Base-by-base conservation (phyloP, 35 echinoderm and acorn worm genomes). In the Holothuria glaberrima region DNA sequence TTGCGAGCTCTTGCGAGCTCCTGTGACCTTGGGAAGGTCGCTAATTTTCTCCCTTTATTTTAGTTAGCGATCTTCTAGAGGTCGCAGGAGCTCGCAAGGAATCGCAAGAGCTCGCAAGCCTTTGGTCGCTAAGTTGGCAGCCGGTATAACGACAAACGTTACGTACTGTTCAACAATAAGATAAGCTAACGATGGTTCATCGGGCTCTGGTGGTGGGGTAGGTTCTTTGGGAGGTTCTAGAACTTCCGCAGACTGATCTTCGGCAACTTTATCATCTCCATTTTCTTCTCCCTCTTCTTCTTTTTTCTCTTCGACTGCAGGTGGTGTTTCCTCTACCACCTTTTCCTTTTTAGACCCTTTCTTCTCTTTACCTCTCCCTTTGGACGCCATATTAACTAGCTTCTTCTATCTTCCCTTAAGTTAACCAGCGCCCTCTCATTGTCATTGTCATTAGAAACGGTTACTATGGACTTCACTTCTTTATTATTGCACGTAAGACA, bases 271-370 rank as follows among this genome's bases (percentile, higher is more conserved):
- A 16, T 92, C 90, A 30, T 98, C 96, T 58, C 29, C 58, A 81
- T 91, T 92, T 41, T 94, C 97, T 64, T 93, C 91, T n/a, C 48
- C 22, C 28, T 90, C 78, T 18, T 93, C 83, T 57, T 93, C 91
- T 60, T 95, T 93, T 54, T 94, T 94, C 29, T 99, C 93, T 30
- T 99, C 97, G 36, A 73, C 59, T 28, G 93, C 82, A 70, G 90
- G 87, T 69, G 93, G 91, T 74, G 94, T 71, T 80, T 99, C 93
- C 72, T 99, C 97, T 1, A 95, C 86, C 35, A 89, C 75, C 61
- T 99, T 99, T 66, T 95, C 97, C 82, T 99, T 99, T 89, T 99
- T 99, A 19, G 93, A 90, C 44, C 88, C 93, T 76, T 99, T 99
- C 86, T 99, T 99, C 16, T 92, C 88, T 88, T 95, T 95, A 74